Base-by-base conservation (phyloP, 2,113 vertebrate genomes). In the Entelurus aequoreus region DNA sequence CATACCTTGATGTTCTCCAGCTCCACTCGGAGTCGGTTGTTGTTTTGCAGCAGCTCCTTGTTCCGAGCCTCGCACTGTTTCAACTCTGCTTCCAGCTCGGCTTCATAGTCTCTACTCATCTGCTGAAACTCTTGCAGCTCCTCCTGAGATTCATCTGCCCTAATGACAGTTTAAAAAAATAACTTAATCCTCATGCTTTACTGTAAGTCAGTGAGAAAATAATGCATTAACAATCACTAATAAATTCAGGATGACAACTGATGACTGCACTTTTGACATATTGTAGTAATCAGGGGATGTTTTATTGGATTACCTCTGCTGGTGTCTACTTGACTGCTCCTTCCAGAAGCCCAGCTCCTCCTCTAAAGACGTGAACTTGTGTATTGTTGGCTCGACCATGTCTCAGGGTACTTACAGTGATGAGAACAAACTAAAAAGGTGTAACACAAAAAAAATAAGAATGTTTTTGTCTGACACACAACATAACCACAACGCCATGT, bases 91-190 rank as follows among this genome's bases (percentile, higher is more conserved):
- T 99, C 96, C 82, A 99, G 84, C 13, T 99, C 97, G 0, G 94
- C 95, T 73, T 99, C 97, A 44, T 98, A 97, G 69, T 99, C 96
- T 19, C 94, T 87, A 82, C 96, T 99, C 79, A 95, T 97, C 86
- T 96, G 95, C 68, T 98, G 96, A 80, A 99, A 98, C 72, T 99
- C 97, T 64, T 92, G 91, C 61, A 99, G 77, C 37, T 98, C 95
- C 51, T 94, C 95, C 58, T 92, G 94, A 0, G 91, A 85, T 13
- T 90, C 93, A 5, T 94, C 90, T 21, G 93, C 92, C 84, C 97
- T 98, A 70, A 49, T 46, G 0, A 62, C 54, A 72, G 61, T 58
- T 8, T 15, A 54, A 1, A 42, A n/a, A 35, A 14, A 55, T 1
- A 6, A 46, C 4, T n/a, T 35, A 38, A 49, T 15, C 1, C 0